Base-by-base conservation (phyloP, 23 tunicate genomes). In the Botrylloides violaceus region DNA sequence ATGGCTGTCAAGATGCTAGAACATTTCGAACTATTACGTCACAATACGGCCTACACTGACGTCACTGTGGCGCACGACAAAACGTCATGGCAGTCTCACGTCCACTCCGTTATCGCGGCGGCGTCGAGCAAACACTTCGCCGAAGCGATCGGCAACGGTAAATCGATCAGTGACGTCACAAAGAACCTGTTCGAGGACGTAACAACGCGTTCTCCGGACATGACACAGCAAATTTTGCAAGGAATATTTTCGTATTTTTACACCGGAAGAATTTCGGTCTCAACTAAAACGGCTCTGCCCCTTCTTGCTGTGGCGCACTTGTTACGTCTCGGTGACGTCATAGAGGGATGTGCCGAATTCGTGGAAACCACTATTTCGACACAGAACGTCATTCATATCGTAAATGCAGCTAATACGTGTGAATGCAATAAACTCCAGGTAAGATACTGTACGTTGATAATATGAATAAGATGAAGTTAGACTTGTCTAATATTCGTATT, bases 271-370 rank as follows among this genome's bases (percentile, higher is more conserved):
- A 66, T 79, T 2, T 62, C 71, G 30, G 82, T 90, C 34, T 66
- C 75, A 43, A 25, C 70, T 26, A 73, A 75, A 25, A 68, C 65
- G 26, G 97, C 79, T 1, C 34, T 64, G 2, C 47, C 78, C 4
- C 71, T 90, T n/a, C 66, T 90, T 64, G 62, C 61, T 43, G 81
- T 75, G 0, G 65, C 78, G 0, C 62, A 74, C 12, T 3, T 62
- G 3, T 34, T 90, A 66, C 71, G 71, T 61, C 15, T 65, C 23
- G 33, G 25, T n/a, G 97, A 83, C 24, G 48, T 90, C 39, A 65
- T 70, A 1, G 90, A 83, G 39, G 92, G 90, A 28, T 90, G 90
- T 36, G 89, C 83, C 7, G 97, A 83, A 59, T 79, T 59, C 70
- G 25, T 90, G 38, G 90, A 90, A 62, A 22, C 77, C 1, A 73